Base-by-base conservation (phyloP, 1,140 invertebrate genomes). In the Pachypeltis micranthus region DNA sequence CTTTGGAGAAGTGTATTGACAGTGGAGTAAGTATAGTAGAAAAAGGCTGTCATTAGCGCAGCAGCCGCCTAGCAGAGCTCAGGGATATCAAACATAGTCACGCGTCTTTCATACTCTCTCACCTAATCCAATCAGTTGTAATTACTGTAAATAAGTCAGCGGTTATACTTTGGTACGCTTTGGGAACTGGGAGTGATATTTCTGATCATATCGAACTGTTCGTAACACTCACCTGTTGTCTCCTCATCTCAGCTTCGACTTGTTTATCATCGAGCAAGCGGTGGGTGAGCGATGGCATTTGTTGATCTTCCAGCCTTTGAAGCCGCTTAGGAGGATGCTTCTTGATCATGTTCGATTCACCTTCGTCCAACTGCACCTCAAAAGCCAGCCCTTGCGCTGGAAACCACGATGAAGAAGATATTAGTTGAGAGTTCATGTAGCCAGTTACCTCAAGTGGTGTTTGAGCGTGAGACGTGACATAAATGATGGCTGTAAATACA, bases 201-300 rank as follows among this genome's bases (percentile, higher is more conserved):
- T n/a, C n/a, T n/a, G n/a, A n/a, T n/a, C n/a, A n/a, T n/a, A n/a
- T n/a, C n/a, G n/a, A n/a, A n/a, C n/a, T n/a, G n/a, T n/a, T n/a
- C 23, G 19, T 16, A 21, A 39, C 4, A 54, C 27, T 23, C 47
- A 70, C 70, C 70, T 70, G 69, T 29, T 66, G 64, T 23, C 84
- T 76, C 60, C 84, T 75, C 39, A 78, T 77, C 69, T 86, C 84
- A 12, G 85, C 85, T 63, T 81, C 82, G n/a, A 81, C 83, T 59
- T 85, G 73, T 69, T 85, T 86, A 69, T 83, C 84, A 66, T 84
- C 78, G 21, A 87, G 75, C 29, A 81, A 76, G 21, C 82, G 76
- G 21, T 85, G 72, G 0, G 81, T 82, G 47, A 80, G 51, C 16
- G 76, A 74, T 0, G 76, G 71, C 0, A 75, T 71, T 26, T 78